Base-by-base conservation (phyloP, 2,797 vertebrate genomes). In the Molossus molossus region DNA sequence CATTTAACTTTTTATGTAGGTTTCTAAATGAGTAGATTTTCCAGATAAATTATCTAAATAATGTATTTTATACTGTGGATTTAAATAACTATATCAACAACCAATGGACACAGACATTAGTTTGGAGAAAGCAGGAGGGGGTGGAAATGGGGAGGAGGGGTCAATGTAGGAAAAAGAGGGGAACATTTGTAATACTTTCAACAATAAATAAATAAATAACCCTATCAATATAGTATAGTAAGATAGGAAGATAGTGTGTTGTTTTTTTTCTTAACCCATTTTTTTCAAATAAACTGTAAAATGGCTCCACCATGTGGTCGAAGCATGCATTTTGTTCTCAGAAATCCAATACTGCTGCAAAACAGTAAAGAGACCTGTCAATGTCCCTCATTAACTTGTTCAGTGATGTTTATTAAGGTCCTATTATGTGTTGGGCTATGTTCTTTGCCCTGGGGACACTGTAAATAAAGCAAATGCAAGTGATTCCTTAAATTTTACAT, bases 221-320 rank as follows among this genome's bases (percentile, higher is more conserved):
- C 79, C 37, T 64, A n/a, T 79, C 33, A 33, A 79, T 79, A 33
- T 33, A 33, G 33, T 33, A 33, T 33, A 33, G 33, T 33, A 33
- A 33, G 33, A 33, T 33, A 9, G 29, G 67, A 69, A 72, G 7
- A 45, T 53, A 40, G 3, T 9, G 1, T 20, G 11, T 37, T 58
- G 37, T 79, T 67, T 84, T 93, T 62, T 37, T 27, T 9, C 20
- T 93, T 10, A 27, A 29, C 10, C 1, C 25, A 13, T 23, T 92
- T 95, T 23, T 92, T 77, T 94, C 58, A 93, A 94, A 97, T 95
- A 90, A 90, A 73, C 69, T 97, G 92, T 93, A 87, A 93, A 95
- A 97, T 95, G 89, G 95, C 96, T 86, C 97, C 97, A 97, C 82
- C 97, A 0, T 94, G 97, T 98, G 97, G 97, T 84, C 53, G 7